Evolutionary conservation across 2,888 invertebrate species (phyloP).

Genomic region (Imbricaverruca yamaguchii): DNA sequence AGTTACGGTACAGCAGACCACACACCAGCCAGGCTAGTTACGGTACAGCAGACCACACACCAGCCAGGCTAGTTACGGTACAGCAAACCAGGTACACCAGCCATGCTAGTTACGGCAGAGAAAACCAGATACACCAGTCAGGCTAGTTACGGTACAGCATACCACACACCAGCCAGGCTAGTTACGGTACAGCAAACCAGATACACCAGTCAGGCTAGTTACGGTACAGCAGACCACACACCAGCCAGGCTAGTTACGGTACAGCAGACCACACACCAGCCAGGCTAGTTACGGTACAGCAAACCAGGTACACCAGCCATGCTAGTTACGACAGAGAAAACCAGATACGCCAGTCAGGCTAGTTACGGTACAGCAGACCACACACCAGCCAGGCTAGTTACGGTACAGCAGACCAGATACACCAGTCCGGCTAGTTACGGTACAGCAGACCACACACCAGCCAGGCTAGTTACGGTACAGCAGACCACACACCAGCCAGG

Average conservation of each 20-base stretch:
- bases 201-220: too few species aligned
- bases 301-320: conserved; percentile 27
- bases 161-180: conserved; percentile 27
- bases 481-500: conserved; percentile 27
- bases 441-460: neutral
- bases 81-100: too few species aligned
- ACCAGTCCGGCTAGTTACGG: too few species aligned
- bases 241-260: too few species aligned
- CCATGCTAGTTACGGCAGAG: too few species aligned
- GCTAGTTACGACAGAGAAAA: neutral
- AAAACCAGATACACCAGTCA: neutral
- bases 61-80: too few species aligned
- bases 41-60: neutral
- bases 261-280: neutral
- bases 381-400: too few species aligned
- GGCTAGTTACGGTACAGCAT: neutral
- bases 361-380: too few species aligned
- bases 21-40: conserved; percentile 27
- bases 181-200: neutral
- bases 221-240: too few species aligned
- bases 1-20: neutral
- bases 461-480: neutral
- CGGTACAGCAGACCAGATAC: too few species aligned
- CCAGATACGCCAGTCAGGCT: neutral
- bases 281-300: neutral